A percentile compares a stretch with the other conserved stretches of the same genome.
Conservation (phyloP, 2,113 vertebrate genomes). For the Anser brachyrhynchus region DNA sequence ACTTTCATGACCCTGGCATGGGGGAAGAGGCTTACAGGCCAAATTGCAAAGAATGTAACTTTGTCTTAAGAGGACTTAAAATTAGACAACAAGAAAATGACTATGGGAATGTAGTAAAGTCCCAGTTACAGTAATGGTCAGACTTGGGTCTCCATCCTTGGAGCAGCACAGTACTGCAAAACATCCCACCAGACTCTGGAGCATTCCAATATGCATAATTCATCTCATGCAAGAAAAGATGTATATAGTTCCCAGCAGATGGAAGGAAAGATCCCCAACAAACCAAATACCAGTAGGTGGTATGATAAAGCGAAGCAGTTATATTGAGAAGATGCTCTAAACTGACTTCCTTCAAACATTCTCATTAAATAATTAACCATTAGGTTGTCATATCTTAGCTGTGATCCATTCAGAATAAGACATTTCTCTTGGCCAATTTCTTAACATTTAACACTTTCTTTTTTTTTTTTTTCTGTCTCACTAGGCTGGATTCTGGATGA, state of each 20-base stretch:
- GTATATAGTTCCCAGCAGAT: background rate
- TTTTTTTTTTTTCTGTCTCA: background rate
- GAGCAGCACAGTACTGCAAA: background rate
- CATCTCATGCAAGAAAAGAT: background rate
- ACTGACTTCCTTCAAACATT: background rate
- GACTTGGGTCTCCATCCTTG: background rate
- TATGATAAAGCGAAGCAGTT: background rate
- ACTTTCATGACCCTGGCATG: background rate
- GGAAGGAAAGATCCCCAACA: background rate
- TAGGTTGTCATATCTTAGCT: background rate
- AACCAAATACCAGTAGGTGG: background rate
- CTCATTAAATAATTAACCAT: background rate
- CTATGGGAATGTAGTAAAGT: background rate
- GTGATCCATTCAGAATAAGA: background rate
- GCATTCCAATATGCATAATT: background rate
- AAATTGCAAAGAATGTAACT: background rate
- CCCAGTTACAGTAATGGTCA: background rate
- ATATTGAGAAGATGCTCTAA: background rate
- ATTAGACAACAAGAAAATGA: background rate
- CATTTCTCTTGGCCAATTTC: background rate
- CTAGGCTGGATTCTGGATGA: constrained; percentile 31
- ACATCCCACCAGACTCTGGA: background rate
- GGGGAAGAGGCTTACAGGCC: background rate
- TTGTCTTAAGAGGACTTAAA: background rate
- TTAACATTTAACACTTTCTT: background rate